phyloP scores from a whole-genome alignment of 2,113 vertebrate genomes.

The Aegithalos caudatus region DNA sequence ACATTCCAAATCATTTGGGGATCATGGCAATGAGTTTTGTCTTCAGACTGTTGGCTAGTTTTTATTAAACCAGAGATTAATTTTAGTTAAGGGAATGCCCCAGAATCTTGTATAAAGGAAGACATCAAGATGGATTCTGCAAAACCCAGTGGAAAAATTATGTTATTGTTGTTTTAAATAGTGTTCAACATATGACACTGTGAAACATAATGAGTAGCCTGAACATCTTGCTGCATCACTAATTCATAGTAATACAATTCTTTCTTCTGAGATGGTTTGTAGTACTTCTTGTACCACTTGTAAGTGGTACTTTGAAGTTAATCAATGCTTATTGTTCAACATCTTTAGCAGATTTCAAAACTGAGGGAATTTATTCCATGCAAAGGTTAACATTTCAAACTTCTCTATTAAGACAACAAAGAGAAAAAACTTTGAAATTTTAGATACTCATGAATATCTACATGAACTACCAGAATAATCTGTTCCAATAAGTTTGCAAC shows the following conservation, averaged over 20 bases:
- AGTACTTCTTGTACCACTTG: background rate
- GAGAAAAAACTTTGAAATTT: background rate
- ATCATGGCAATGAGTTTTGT: background rate
- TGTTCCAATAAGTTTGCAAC: background rate
- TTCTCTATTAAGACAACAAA: background rate
- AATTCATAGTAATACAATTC: background rate
- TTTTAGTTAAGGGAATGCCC: background rate
- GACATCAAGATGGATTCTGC: background rate
- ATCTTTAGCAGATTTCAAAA: background rate
- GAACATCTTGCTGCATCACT: slow-evolving; percentile 9
- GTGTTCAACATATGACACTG: background rate
- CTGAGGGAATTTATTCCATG: background rate
- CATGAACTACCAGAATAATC: background rate
- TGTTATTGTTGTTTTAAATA: background rate
- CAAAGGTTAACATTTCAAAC: background rate
- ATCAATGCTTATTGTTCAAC: accelerated
- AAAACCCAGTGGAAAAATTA: background rate
- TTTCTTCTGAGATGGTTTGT: background rate
- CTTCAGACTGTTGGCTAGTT: background rate
- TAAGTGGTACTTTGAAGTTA: background rate
- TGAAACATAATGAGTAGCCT: background rate
- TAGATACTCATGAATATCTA: background rate
- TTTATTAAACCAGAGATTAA: background rate
- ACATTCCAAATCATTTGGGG: background rate
- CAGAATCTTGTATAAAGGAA: background rate